phyloP scores from a whole-genome alignment of 1,140 invertebrate genomes.

The Rhagoletis zephyria region DNA sequence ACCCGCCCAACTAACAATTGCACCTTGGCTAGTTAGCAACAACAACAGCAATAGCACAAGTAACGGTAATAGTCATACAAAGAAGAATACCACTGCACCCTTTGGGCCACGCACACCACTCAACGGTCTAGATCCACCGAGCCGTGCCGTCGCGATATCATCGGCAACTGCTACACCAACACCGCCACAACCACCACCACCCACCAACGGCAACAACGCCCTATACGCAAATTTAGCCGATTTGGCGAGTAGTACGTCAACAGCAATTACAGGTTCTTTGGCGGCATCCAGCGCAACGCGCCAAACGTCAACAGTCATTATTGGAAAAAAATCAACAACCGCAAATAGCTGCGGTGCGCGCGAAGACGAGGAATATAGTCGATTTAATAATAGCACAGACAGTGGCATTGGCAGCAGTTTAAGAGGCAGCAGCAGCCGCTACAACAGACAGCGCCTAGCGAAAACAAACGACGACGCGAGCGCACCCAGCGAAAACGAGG shows the following conservation, averaged over 20 bases:
- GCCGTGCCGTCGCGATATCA: background rate
- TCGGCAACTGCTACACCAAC: background rate
- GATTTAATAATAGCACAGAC: constrained; percentile 48
- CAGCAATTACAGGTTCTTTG: constrained; percentile 29
- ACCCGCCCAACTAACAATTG: constrained; percentile 37
- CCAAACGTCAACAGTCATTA: constrained; percentile 36
- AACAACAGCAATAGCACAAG: constrained; percentile 22
- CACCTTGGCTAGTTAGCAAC: constrained; percentile 36
- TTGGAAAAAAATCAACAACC: constrained; percentile 54
- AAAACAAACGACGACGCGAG: constrained; percentile 10
- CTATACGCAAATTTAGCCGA: background rate
- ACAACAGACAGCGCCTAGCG: background rate
- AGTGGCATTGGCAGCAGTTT: constrained; percentile 48
- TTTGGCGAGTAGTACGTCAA: background rate
- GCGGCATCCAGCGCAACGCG: background rate
- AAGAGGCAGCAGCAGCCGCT: background rate
- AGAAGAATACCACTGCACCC: constrained; percentile 40
- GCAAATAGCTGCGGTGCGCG: background rate
- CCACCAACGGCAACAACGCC: background rate
- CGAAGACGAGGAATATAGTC: constrained; percentile 44
- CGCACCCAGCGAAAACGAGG: constrained; percentile 8
- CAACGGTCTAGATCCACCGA: constrained; percentile 56
- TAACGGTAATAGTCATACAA: constrained; percentile 1
- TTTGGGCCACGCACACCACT: constrained; percentile 48
- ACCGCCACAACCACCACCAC: background rate